Evolutionary conservation across 2,797 vertebrate genomes (phyloP).

Genomic region (Dromococcyx pavoninus): DNA sequence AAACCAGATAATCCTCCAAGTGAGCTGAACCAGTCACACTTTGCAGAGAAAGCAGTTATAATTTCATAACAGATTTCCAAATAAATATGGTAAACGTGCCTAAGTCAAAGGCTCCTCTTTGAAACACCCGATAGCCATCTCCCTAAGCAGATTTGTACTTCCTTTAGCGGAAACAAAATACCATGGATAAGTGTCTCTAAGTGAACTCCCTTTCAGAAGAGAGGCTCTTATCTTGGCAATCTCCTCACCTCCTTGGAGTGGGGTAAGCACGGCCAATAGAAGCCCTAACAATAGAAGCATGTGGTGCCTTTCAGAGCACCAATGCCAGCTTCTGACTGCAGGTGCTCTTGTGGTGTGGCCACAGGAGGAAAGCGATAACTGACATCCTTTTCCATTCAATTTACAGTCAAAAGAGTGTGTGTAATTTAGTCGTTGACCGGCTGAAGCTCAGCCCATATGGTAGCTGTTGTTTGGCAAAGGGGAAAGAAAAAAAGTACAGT

Average conservation of each 20-base stretch:
- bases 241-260: neutral
- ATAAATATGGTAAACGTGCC: neutral
- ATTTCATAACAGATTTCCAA: neutral
- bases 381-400: conserved; percentile 74
- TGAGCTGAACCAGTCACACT: neutral
- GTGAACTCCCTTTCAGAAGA: neutral
- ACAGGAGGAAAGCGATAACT: conserved; percentile 68
- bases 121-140: conserved; percentile 7
- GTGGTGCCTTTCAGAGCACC: conserved; percentile 62
- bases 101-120: neutral
- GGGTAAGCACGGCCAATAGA: conserved; percentile 52
- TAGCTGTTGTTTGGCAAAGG: conserved; percentile 60
- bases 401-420: conserved; percentile 68
- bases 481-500: conserved; percentile 1
- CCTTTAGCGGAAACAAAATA: conserved; percentile 1
- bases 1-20: neutral
- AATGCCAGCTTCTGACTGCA: conserved; percentile 67
- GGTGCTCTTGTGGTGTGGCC: conserved; percentile 76
- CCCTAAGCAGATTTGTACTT: conserved; percentile 3
- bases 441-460: conserved; percentile 74
- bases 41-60: neutral
- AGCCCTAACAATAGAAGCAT: conserved; percentile 67
- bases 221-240: conserved; percentile 53
- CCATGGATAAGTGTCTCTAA: neutral
- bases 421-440: conserved; percentile 72